Conservation (phyloP, 2,888 invertebrate species). For the Heliconius sara region DNA sequence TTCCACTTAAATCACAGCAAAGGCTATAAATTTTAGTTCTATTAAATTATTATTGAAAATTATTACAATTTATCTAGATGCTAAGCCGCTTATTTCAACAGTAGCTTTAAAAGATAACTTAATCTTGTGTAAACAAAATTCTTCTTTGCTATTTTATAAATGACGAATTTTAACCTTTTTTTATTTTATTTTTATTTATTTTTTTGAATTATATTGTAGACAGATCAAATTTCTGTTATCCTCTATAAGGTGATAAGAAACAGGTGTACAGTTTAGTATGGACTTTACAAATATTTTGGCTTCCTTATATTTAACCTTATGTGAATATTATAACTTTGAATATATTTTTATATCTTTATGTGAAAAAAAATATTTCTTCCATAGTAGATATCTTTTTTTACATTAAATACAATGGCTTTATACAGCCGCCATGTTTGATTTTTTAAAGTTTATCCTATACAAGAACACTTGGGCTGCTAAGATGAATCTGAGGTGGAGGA, state of each 20-base stretch:
- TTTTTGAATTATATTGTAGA: background rate
- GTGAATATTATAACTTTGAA: background rate
- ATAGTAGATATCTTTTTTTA: no score
- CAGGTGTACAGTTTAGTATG: background rate
- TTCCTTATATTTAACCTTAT: background rate
- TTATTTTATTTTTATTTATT: no score
- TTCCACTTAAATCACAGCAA: background rate
- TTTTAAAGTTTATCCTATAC: no score
- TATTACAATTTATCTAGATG: slow-evolving; percentile 15
- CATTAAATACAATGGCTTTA: no score
- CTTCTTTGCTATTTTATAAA: slow-evolving; percentile 4
- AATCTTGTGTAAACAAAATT: slow-evolving; percentile 13
- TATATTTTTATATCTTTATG: no score
- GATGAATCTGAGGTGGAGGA: no score
- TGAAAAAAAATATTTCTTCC: no score
- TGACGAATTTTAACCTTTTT: background rate
- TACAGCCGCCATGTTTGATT: no score
- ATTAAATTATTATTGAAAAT: slow-evolving; percentile 3
- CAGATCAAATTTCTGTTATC: background rate
- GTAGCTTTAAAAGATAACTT: slow-evolving; percentile 7
- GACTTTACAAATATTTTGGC: background rate
- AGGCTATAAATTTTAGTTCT: background rate
- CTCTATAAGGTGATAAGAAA: background rate
- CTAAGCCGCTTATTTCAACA: slow-evolving; percentile 11
- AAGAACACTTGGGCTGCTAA: no score